Conservation (phyloP, 1,140 invertebrate genomes). For the Asobara japonica region DNA sequence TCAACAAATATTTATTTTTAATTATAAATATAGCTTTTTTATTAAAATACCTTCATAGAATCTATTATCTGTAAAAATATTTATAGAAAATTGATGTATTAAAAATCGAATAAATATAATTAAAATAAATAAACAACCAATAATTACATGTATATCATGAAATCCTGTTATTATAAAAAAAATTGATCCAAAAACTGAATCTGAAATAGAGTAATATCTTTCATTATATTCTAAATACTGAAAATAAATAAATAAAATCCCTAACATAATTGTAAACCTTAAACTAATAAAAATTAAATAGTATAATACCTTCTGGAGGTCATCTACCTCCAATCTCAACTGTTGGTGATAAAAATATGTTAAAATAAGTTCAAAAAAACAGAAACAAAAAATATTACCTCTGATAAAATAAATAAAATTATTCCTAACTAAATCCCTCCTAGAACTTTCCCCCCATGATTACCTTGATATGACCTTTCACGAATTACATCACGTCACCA, state of each 20-base stretch:
- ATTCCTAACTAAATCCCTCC: constrained; percentile 69
- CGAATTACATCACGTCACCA: constrained; percentile 74
- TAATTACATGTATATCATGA: constrained; percentile 77
- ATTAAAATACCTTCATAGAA: too few species aligned
- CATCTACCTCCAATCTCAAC: constrained; percentile 72
- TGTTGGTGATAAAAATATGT: constrained; percentile 70
- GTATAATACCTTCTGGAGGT: constrained; percentile 68
- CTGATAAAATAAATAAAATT: constrained; percentile 74
- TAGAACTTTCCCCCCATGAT: constrained; percentile 61
- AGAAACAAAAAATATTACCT: constrained; percentile 72
- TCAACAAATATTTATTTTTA: too few species aligned
- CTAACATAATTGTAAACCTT: constrained; percentile 67
- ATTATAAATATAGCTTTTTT: too few species aligned
- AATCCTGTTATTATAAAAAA: constrained; percentile 80
- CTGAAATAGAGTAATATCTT: constrained; percentile 67
- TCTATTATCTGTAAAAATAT: too few species aligned
- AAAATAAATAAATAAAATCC: constrained; percentile 66
- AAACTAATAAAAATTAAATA: constrained; percentile 68
- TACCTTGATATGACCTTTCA: constrained; percentile 70
- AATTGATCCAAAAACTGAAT: constrained; percentile 72
- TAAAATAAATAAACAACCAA: constrained; percentile 73
- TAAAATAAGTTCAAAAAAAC: constrained; percentile 76
- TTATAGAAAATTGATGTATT: too few species aligned
- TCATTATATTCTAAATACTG: constrained; percentile 64
- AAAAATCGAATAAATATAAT: too few species aligned